These are phyloP conservation scores for Hoplodrina ambigua DNA, from an alignment of 2,888 invertebrate genomes.

Conservation along the genomic window DNA sequence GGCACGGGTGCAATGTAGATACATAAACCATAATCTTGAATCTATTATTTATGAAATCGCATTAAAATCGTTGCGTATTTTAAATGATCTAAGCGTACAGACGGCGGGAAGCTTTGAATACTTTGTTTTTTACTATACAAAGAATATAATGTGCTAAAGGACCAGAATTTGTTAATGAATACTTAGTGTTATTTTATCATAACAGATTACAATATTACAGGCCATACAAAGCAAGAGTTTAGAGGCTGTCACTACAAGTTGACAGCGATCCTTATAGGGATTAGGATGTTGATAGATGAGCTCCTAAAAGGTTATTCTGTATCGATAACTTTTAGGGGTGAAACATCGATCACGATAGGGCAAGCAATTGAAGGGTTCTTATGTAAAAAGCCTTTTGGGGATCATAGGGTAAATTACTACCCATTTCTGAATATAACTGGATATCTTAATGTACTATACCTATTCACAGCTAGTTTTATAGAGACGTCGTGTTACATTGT, in stretches of 20 bases:
- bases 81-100: too few relatives aligned
- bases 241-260: neutral
- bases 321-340: slow-evolving; percentile 35
- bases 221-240: neutral
- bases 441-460: neutral
- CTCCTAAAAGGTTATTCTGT: slow-evolving; percentile 35
- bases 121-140: too few relatives aligned
- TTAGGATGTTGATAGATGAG: slow-evolving; percentile 37
- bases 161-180: neutral
- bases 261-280: slow-evolving; percentile 8
- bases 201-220: neutral
- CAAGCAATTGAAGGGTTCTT: slow-evolving; percentile 42
- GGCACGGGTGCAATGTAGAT: too few relatives aligned
- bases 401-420: slow-evolving; percentile 32
- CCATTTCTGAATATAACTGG: slow-evolving; percentile 17
- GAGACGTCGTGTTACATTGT: neutral
- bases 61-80: too few relatives aligned
- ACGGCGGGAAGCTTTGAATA: too few relatives aligned
- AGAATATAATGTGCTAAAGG: neutral
- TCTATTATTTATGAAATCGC: too few relatives aligned
- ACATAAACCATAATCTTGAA: too few relatives aligned
- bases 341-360: slow-evolving; percentile 47
- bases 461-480: slow-evolving; percentile 7
- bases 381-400: slow-evolving; percentile 7
- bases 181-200: neutral